Base-by-base conservation (phyloP, 2,113 vertebrate genomes). In the Ochotona princeps region DNA sequence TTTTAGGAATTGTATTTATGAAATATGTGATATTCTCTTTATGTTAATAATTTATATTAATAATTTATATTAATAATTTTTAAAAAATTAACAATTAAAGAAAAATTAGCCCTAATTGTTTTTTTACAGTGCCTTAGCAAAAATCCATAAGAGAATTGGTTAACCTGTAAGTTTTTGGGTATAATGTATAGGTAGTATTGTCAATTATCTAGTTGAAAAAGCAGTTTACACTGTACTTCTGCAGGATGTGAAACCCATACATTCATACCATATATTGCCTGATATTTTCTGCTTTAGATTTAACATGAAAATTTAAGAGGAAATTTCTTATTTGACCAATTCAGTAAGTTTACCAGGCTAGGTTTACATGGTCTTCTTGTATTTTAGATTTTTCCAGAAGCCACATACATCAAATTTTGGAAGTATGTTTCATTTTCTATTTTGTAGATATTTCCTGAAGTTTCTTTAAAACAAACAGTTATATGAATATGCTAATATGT, bases 331-430 rank as follows among this genome's bases (percentile, higher is more conserved):
- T 38, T 38, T n/a, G 25, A 44, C 28, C 12, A 70, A 67, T 80
- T 91, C 49, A 74, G 10, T 83, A 63, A 63, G 4, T 78, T 26
- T 18, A 65, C 83, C 15, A 61, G 25, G 8, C 15, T 75, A n/a
- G 61, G 10, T 76, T 32, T 76, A 10, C 14, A 54, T 57, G 15
- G 9, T 67, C 82, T 85, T 69, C 32, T 32, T 83, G 2, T 30
- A 49, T 51, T 90, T 80, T 83, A 25, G n/a, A 1, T 35, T 87
- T 95, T 78, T 44, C 28, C 38, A 67, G 51, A 76, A 94, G n/a
- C 32, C 57, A 86, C 2, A 44, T 66, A 44, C 20, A 87, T 86
- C 21, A 86, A 32, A 78, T 67, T 72, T 75, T 92, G 92, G 6
- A 90, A 83, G 38, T 76, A 63, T 73, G 11, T 2, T 26, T 84